phyloP scores from a whole-genome alignment of 2,888 invertebrate genomes.

The Pseudoips prasinana region DNA sequence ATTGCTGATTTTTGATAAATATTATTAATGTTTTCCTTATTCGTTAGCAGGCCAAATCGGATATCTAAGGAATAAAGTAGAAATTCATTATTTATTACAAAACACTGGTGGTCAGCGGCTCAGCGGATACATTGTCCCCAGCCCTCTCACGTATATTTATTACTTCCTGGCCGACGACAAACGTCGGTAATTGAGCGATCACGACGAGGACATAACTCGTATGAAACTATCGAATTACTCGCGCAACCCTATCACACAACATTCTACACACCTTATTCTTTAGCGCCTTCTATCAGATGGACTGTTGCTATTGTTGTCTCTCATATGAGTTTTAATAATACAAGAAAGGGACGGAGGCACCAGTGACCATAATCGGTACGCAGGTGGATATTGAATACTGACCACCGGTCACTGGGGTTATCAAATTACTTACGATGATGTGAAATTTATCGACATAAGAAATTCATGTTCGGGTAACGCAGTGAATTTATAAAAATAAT shows the following conservation, averaged over 20 bases:
- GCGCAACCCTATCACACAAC: constrained; percentile 55
- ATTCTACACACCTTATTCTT: constrained; percentile 40
- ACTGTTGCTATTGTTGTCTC: constrained; percentile 33
- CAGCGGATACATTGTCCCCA: constrained; percentile 27
- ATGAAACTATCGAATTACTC: constrained; percentile 67
- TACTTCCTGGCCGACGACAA: constrained; percentile 65
- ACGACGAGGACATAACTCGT: constrained; percentile 61
- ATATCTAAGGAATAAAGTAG: constrained; percentile 18
- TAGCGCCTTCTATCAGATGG: constrained; percentile 41
- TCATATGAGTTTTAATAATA: constrained; percentile 4
- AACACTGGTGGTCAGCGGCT: constrained; percentile 17
- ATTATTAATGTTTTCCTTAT: too few relatives aligned
- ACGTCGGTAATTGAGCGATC: constrained; percentile 76
- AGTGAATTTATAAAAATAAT: constrained; percentile 38
- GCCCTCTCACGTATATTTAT: constrained; percentile 57
- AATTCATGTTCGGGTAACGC: constrained; percentile 61
- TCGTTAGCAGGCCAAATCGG: constrained; percentile 1
- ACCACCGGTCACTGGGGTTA: constrained; percentile 70
- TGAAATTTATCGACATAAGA: constrained; percentile 61
- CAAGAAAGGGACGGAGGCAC: constrained; percentile 31
- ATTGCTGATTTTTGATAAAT: too few relatives aligned
- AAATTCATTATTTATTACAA: constrained; percentile 24
- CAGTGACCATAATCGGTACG: constrained; percentile 39
- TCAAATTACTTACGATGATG: constrained; percentile 69
- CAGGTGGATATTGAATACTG: constrained; percentile 63